These are phyloP conservation scores for Bradypodion ventrale DNA, from an alignment of 2,797 vertebrate species.

Conservation along the genomic window DNA sequence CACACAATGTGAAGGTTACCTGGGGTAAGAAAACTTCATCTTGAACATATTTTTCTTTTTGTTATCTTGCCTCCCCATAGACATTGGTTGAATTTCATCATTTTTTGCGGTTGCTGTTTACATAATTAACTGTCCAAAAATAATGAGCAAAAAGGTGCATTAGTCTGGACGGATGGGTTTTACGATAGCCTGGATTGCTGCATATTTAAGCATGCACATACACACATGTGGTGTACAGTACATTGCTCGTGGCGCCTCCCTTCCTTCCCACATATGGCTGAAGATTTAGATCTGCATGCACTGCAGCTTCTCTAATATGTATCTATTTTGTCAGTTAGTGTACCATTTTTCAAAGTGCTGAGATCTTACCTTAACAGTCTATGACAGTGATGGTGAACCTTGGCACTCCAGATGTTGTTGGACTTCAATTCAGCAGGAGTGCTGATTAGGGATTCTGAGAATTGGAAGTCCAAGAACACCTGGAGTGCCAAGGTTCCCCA, in stretches of 20 bases:
- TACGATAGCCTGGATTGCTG: neutral
- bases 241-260: neutral
- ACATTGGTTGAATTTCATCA: neutral
- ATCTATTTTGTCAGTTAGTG: neutral
- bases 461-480: too few species aligned
- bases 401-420: too few species aligned
- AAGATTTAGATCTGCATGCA: neutral
- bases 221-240: neutral
- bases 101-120: neutral
- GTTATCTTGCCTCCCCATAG: neutral
- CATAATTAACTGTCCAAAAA: neutral
- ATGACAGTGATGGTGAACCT: too few species aligned
- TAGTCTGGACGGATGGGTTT: slow-evolving; percentile 7
- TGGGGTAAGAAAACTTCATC: slow-evolving; percentile 74
- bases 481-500: too few species aligned
- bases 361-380: neutral
- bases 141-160: slow-evolving; percentile 1
- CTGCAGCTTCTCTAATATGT: neutral
- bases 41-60: neutral
- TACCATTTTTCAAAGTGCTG: neutral
- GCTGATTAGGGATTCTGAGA: too few species aligned
- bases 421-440: too few species aligned
- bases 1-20: slow-evolving; percentile 72
- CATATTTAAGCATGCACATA: neutral
- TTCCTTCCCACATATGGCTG: neutral